Evolutionary conservation across 2,113 vertebrate genomes (phyloP).

Genomic region (Pygathrix nemaeus): DNA sequence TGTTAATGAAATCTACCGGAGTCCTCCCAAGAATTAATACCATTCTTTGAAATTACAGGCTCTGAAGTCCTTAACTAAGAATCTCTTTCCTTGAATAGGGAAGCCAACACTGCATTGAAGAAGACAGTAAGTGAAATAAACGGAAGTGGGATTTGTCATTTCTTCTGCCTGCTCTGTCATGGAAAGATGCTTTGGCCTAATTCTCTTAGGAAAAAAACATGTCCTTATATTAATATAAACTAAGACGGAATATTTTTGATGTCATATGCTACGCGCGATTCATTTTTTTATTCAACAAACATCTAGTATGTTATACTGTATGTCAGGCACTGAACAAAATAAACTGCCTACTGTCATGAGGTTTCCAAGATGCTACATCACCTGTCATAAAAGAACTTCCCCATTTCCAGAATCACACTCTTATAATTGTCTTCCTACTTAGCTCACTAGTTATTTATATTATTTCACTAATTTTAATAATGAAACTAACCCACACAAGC

Average conservation of each 20-base stretch:
- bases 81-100: neutral
- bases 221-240: neutral
- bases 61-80: conserved; percentile 12
- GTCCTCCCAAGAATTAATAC: conserved; percentile 1
- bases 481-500: too few relatives aligned
- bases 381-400: too few relatives aligned
- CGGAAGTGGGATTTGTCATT: neutral
- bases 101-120: neutral
- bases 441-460: too few relatives aligned
- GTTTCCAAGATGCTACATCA: too few relatives aligned
- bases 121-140: neutral
- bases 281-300: neutral
- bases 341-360: neutral
- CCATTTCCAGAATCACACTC: too few relatives aligned
- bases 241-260: neutral
- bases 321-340: neutral
- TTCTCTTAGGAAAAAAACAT: neutral
- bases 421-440: too few relatives aligned
- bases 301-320: neutral
- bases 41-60: neutral
- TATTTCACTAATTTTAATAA: too few relatives aligned
- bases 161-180: neutral
- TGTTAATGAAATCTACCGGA: conserved; percentile 38
- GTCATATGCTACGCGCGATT: neutral
- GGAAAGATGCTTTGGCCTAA: neutral